A percentile compares a stretch with the other conserved stretches of the same genome.
phyloP scores from a whole-genome alignment of 2,113 vertebrate species.

The rabbit (Oryctolagus cuniculus) region mOryCun1.1 NC_091448.1:47778501-47779000 shows the following conservation, averaged over 20 bases:
- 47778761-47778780: constrained; percentile 73
- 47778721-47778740: constrained; percentile 49
- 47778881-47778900: constrained; percentile 54
- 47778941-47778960: constrained; percentile 25
- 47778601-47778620: neutral
- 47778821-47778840: constrained; percentile 18
- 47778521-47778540: constrained; percentile 8
- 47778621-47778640: neutral
- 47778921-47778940: constrained; percentile 10
- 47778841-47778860: constrained; percentile 22
- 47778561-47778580: constrained; percentile 42
- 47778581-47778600: neutral
- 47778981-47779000: neutral
- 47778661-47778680: neutral
- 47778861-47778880: constrained; percentile 52
- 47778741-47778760: constrained; percentile 70
- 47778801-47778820: constrained; percentile 25
- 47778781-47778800: constrained; percentile 65
- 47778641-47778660: neutral
- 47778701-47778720: constrained; percentile 53
- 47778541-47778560: constrained; percentile 1
- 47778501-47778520: constrained; percentile 36
- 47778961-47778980: constrained; percentile 25
- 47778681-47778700: constrained; percentile 48
- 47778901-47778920: constrained; percentile 40